Conservation (phyloP, 2,113 vertebrate genomes). For the Tachycineta bicolor region DNA sequence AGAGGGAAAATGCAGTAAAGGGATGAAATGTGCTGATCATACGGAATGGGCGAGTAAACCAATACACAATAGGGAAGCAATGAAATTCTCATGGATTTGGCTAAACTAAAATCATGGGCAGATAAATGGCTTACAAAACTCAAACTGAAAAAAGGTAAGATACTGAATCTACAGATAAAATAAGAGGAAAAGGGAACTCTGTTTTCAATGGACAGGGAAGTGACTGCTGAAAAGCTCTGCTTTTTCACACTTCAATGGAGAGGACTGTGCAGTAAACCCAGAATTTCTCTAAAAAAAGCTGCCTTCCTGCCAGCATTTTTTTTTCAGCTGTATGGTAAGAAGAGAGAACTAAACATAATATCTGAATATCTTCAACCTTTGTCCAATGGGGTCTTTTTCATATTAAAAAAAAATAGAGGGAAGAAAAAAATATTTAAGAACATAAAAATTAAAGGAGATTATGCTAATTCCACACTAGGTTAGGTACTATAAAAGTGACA, state of each 20-base stretch:
- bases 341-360: not conserved
- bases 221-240: not conserved
- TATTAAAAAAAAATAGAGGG: not conserved
- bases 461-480: not conserved
- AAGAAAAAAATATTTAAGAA: not conserved
- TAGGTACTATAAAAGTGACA: not conserved
- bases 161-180: slow-evolving; percentile 34
- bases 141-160: not conserved
- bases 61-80: slow-evolving; percentile 8
- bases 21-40: slow-evolving; percentile 47
- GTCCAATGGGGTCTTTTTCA: not conserved
- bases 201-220: not conserved
- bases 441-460: not conserved
- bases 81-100: slow-evolving; percentile 10
- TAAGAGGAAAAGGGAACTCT: slow-evolving; percentile 6
- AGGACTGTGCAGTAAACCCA: not conserved
- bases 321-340: not conserved
- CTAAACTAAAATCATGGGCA: slow-evolving; percentile 15
- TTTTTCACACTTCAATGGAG: slow-evolving; percentile 5
- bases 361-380: not conserved
- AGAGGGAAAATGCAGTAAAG: slow-evolving; percentile 6
- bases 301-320: not conserved
- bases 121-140: slow-evolving; percentile 12
- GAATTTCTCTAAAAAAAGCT: not conserved
- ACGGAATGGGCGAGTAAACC: slow-evolving; percentile 6